A percentile compares a stretch with the other conserved stretches of the same genome.
phyloP scores from a whole-genome alignment of 2,797 vertebrate species.

The Gymnopithys bicolor region DNA sequence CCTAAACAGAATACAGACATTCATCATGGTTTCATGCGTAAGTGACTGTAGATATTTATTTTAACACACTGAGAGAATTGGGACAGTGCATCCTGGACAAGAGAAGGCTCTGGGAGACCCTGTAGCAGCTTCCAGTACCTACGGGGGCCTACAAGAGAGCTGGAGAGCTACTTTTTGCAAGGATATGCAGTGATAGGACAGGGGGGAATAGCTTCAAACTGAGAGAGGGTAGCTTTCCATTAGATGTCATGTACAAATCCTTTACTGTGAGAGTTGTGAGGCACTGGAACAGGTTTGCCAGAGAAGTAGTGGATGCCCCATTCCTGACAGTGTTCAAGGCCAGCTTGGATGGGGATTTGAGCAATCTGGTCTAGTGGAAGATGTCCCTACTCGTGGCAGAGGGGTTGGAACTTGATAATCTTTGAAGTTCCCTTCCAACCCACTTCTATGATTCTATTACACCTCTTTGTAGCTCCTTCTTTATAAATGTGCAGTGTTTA shows the following conservation, averaged over 20 bases:
- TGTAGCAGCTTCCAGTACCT: not conserved
- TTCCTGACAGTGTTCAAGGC: not conserved
- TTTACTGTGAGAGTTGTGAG: not conserved
- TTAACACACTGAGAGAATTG: not conserved
- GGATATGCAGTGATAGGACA: no score
- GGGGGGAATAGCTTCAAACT: not conserved
- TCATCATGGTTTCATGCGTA: not conserved
- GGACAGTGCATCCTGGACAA: not conserved
- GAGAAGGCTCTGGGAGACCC: not conserved
- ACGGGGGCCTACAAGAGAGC: not conserved
- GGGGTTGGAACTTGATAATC: not conserved
- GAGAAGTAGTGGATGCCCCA: not conserved
- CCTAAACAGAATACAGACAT: not conserved
- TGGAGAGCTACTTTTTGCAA: not conserved
- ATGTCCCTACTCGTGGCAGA: not conserved
- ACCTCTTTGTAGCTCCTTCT: not conserved
- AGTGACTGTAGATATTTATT: not conserved
- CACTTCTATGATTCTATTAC: not conserved
- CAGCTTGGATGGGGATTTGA: not conserved
- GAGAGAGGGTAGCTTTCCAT: not conserved
- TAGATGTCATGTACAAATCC: not conserved
- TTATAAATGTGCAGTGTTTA: constrained; percentile 21
- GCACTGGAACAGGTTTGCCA: not conserved
- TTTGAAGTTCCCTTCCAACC: not conserved
- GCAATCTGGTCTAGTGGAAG: not conserved